Base-by-base conservation (phyloP, 2,888 invertebrate species). In the Hermodice carunculata region DNA sequence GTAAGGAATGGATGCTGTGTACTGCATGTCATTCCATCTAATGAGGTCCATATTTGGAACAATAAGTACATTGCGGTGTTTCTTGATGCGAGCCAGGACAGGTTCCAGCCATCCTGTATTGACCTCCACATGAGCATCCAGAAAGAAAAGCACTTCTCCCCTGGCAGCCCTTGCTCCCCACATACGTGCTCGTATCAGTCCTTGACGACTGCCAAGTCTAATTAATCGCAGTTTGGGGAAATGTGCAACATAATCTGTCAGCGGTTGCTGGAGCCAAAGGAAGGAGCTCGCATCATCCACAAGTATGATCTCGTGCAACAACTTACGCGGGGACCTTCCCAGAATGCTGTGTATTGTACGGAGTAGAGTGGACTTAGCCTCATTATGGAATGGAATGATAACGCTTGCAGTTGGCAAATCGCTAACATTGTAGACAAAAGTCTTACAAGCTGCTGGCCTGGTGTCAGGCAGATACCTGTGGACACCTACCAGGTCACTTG, bases 351-450 rank as follows among this genome's bases (percentile, higher is more conserved):
- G 66, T n/a, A 73, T 46, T 6, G 73, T 71, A 17, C 73, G 57
- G 8, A 73, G 54, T 8, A 73, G 44, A 8, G 66, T 59, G 1
- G 66, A 66, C 44, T 69, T 44, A 4, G 73, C 70, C 51, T 73
- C 73, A 42, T 73, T 71, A 63, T 69, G 68, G 56, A 73, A 73
- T 28, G 69, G 64, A 14, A 73, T 60, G 28, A 73, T 65, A 44
- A 71, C 65, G 43, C 62, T 67, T n/a, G 60, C 59, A 37, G 56
- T 52, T 0, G 67, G 62, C n/a, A 67, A 46, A n/a, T 17, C 22
- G 11, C 4, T 22, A 1, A 61, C 19, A 29, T 58, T 84, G 77
- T 76, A 95, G 24, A n/a, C n/a, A n/a, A n/a, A n/a, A n/a, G n/a
- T n/a, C n/a, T n/a, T n/a, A n/a, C n/a, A n/a, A n/a, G n/a, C n/a